phyloP scores from a whole-genome alignment of 1,140 invertebrate species.

The Heliconius congener region DNA sequence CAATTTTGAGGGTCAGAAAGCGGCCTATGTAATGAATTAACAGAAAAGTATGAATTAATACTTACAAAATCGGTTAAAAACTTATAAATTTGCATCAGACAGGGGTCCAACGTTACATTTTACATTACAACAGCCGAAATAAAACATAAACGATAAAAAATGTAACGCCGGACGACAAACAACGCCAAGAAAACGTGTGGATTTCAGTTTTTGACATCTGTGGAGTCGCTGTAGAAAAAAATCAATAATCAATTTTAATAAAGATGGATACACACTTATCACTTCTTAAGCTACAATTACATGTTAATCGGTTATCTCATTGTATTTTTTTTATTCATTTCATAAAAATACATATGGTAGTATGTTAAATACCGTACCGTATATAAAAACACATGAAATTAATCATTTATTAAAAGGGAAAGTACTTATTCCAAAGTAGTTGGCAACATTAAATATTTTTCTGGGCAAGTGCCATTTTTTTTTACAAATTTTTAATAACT shows the following conservation, averaged over 20 bases:
- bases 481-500: background rate
- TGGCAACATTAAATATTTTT: constrained; percentile 5
- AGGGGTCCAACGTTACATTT: constrained; percentile 65
- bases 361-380: too few relatives aligned
- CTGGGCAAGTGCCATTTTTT: background rate
- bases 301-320: too few relatives aligned
- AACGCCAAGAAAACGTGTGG: constrained; percentile 79
- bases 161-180: constrained; percentile 76
- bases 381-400: too few relatives aligned
- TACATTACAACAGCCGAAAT: constrained; percentile 69
- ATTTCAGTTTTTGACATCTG: constrained; percentile 61
- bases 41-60: constrained; percentile 47
- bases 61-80: constrained; percentile 65
- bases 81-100: constrained; percentile 58
- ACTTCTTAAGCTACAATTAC: background rate
- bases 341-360: too few relatives aligned
- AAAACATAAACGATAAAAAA: constrained; percentile 72
- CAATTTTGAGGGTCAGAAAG: constrained; percentile 31
- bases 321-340: too few relatives aligned
- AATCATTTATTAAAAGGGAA: too few relatives aligned
- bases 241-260: constrained; percentile 35
- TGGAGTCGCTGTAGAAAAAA: constrained; percentile 34
- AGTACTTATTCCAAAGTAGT: background rate
- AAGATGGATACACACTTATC: constrained; percentile 6
- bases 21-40: constrained; percentile 23